phyloP scores from a whole-genome alignment of 2,797 vertebrate genomes.

The Sciaenops ocellatus region DNA sequence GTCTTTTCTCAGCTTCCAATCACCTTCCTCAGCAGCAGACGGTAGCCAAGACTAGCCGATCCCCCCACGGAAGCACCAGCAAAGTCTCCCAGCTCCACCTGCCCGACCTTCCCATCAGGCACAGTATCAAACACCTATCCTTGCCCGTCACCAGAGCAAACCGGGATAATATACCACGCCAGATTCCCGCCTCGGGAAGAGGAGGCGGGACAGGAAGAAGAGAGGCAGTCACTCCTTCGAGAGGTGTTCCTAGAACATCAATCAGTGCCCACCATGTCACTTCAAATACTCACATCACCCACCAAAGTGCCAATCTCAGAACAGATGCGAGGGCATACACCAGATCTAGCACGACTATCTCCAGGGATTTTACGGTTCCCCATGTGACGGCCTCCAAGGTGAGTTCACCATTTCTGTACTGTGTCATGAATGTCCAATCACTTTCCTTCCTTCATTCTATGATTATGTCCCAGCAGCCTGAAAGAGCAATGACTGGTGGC shows the following conservation, averaged over 20 bases:
- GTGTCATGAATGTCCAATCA: not conserved
- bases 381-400: conserved; percentile 48
- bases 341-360: not conserved
- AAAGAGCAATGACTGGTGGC: not conserved
- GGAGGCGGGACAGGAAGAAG: conserved; percentile 68
- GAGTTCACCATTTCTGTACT: conserved; percentile 1
- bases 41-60: conserved; percentile 47
- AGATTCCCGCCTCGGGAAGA: conserved; percentile 17
- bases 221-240: conserved; percentile 47
- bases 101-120: conserved; percentile 68
- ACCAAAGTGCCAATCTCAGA: conserved; percentile 3
- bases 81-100: conserved; percentile 77
- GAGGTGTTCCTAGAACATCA: conserved; percentile 26
- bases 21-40: conserved; percentile 68
- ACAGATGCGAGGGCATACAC: not conserved
- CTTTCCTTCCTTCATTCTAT: not conserved
- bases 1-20: conserved; percentile 62
- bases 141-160: conserved; percentile 26
- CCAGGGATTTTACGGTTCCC: conserved; percentile 2
- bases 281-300: conserved; percentile 7
- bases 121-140: conserved; percentile 67
- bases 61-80: conserved; percentile 10
- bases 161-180: not conserved
- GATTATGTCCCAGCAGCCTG: conserved; percentile 19
- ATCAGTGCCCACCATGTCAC: not conserved